Percentiles rank a stretch among this genome's conserved stretches.
Conservation (phyloP, 64 coral and sea anemone genomes). For the Montipora capricornis region DNA sequence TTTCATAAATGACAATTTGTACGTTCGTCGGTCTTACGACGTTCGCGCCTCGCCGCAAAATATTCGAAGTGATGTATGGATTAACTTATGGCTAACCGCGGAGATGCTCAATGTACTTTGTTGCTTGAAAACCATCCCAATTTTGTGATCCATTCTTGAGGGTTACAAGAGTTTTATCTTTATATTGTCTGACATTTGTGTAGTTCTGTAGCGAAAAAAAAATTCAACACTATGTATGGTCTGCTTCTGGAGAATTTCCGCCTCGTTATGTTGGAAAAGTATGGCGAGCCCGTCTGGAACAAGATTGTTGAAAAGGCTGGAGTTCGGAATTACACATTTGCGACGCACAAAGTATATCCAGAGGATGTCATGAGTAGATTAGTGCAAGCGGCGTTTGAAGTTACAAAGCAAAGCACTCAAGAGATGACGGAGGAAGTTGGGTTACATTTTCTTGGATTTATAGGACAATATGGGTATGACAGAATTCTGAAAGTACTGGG, state of each 20-base stretch:
- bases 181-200: conserved; percentile 4
- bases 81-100: not conserved
- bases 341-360: conserved; percentile 78
- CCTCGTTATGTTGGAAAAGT: conserved; percentile 56
- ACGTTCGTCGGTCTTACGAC: not conserved
- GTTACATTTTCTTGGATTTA: conserved; percentile 75
- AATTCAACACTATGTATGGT: conserved; percentile 67
- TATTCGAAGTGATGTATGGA: not conserved
- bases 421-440: conserved; percentile 63
- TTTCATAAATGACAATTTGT: not conserved
- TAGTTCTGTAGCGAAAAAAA: not conserved
- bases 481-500: conserved; percentile 84
- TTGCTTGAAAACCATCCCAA: not conserved
- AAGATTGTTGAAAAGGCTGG: conserved; percentile 70
- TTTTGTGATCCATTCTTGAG: not conserved
- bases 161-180: not conserved
- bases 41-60: not conserved
- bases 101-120: not conserved
- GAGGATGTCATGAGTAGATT: conserved; percentile 66
- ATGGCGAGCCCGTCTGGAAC: conserved; percentile 70
- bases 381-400: conserved; percentile 29
- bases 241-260: conserved; percentile 77
- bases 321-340: conserved; percentile 54
- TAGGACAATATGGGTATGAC: conserved; percentile 91
- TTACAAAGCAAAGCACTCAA: conserved; percentile 46